These are phyloP conservation scores for Dicyrtoma fusca DNA, from an alignment of 2,888 invertebrate genomes.

Conservation along the genomic window DNA sequence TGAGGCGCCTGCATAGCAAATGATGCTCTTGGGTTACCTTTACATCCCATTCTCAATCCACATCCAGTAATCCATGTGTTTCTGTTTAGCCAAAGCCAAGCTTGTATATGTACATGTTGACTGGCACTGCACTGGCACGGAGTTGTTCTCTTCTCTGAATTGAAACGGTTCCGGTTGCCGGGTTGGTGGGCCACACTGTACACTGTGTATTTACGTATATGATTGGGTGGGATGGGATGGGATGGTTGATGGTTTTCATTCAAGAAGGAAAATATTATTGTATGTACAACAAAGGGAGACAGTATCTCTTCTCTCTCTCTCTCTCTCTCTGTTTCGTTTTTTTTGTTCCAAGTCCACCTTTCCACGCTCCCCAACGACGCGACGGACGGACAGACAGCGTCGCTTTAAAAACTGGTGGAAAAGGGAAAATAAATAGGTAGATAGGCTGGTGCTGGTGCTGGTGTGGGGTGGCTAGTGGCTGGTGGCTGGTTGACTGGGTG, in stretches of 20 bases:
- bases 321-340: not conserved
- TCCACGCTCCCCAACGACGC: not conserved
- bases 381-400: not conserved
- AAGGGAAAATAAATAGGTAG: not conserved
- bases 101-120: not conserved
- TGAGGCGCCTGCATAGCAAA: conserved; percentile 36
- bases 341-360: not conserved
- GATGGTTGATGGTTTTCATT: too few species aligned
- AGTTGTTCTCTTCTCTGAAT: not conserved
- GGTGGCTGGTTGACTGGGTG: not conserved
- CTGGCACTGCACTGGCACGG: not conserved
- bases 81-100: not conserved
- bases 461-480: not conserved
- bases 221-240: too few species aligned
- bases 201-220: too few species aligned
- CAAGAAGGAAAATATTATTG: too few species aligned
- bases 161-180: too few species aligned
- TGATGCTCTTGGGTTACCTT: conserved; percentile 24
- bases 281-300: not conserved
- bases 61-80: conserved; percentile 1
- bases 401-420: not conserved
- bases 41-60: conserved; percentile 23
- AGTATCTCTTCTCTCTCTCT: conserved; percentile 3
- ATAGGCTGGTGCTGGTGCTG: not conserved
- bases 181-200: too few species aligned